Evolutionary conservation across 2,888 invertebrate genomes (phyloP), one percentile per base, ranked within the genome.

Genomic region (Sialis fuliginosa): DNA sequence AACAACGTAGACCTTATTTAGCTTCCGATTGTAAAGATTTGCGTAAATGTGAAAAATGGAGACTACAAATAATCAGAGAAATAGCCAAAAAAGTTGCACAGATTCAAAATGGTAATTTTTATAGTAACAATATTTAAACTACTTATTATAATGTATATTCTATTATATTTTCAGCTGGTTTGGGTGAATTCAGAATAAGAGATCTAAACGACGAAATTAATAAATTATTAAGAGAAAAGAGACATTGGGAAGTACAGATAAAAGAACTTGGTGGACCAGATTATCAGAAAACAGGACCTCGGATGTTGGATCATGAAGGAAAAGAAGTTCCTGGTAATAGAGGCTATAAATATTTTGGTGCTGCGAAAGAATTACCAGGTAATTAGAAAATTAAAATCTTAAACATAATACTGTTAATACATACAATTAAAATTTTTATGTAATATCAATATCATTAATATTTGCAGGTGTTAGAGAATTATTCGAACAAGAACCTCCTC

Each of bases 121-220:
- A 35, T 35, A 35, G n/a, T 9, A 35, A 35, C 22, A 22, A 37
- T 30, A n/a, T 30, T 46, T 12, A 48, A 44, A 31, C 44, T 33
- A 39, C 22, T 39, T 48, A 32, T 39, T 33, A 22, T 40, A 41
- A 7, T 43, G 13, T 49, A 41, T 31, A 46, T 7, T 13, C n/a
- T n/a, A n/a, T 35, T 40, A 22, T 45, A 49, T 49, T 62, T 63
- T 6, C 55, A 83, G 88, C 98, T 53, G 98, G 98, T 48, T 72
- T 98, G n/a, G 98, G 98, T 4, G 98, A 99, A 67, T 99, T 96
- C 63, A 80, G 96, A 30, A 89, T 99, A 52, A 76, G 98, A 10
- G 98, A 99, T 62, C 69, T 99, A 22, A 99, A 99, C 63, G 98
- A 99, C 67, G 97, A 99, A 66, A 99, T 99, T 54, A 99, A 99